Evolutionary conservation across 64 coral and sea anemone genomes (phyloP).

Genomic region (Exaiptasia diaphana): DNA sequence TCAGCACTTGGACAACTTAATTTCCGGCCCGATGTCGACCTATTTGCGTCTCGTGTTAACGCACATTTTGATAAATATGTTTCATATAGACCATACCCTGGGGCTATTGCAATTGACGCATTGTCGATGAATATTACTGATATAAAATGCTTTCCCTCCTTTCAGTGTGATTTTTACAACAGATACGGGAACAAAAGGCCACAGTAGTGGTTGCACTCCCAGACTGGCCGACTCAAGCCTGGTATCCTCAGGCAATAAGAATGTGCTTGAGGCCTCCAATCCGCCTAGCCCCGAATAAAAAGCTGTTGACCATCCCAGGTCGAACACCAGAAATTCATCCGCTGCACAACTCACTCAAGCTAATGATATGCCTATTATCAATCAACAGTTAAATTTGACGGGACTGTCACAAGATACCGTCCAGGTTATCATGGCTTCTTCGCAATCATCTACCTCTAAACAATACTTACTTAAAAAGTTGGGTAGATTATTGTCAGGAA

Average conservation of each 20-base stretch:
- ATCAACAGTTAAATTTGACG: background rate
- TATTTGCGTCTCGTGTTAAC: background rate
- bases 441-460: background rate
- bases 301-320: background rate
- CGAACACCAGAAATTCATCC: background rate
- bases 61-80: background rate
- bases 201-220: background rate
- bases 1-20: background rate
- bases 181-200: background rate
- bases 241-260: background rate
- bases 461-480: background rate
- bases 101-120: background rate
- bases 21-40: background rate
- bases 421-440: slow-evolving; percentile 1
- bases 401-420: background rate
- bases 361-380: background rate
- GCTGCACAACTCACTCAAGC: background rate
- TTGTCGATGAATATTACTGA: background rate
- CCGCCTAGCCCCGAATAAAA: background rate
- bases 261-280: background rate
- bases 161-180: slow-evolving; percentile 8
- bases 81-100: background rate
- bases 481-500: background rate
- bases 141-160: slow-evolving; percentile 15
- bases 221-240: slow-evolving; percentile 3